These are phyloP conservation scores for Barnardius zonarius DNA, from an alignment of 2,113 vertebrate species.

Conservation along the genomic window DNA sequence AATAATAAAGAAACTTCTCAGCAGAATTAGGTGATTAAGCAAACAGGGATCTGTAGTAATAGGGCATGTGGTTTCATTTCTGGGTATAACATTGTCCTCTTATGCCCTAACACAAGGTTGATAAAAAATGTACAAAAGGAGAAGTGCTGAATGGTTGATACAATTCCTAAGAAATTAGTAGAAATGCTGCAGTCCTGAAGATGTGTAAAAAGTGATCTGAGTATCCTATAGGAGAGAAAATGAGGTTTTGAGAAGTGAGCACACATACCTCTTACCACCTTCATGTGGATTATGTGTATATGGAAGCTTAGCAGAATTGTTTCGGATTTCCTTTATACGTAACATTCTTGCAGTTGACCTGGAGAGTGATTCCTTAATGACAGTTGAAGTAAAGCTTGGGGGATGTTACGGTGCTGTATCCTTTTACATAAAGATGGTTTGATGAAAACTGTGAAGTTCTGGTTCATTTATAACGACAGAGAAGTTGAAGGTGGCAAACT, in stretches of 20 bases:
- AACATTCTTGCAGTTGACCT: background rate
- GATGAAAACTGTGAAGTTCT: background rate
- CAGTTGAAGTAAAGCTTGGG: background rate
- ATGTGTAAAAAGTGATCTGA: accelerated
- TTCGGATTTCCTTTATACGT: background rate
- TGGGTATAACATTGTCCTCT: background rate
- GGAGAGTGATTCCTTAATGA: background rate
- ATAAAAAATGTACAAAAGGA: background rate
- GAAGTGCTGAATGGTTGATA: background rate
- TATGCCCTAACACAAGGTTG: background rate
- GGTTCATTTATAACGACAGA: background rate
- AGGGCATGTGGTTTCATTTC: background rate
- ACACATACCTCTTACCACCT: accelerated
- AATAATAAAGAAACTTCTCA: background rate
- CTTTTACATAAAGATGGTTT: background rate
- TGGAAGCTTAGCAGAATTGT: background rate
- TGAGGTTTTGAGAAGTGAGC: background rate
- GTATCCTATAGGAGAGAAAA: background rate
- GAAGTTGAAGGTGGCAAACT: background rate
- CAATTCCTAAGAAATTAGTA: background rate
- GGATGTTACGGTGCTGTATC: accelerated
- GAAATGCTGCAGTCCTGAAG: background rate
- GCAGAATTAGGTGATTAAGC: too few relatives aligned
- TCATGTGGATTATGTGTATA: background rate
- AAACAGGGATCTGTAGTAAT: background rate